Percentiles rank a stretch among this genome's conserved stretches.
Evolutionary conservation across 2,113 vertebrate genomes (phyloP).

Genomic region (Mastomys natalensis): DNA sequence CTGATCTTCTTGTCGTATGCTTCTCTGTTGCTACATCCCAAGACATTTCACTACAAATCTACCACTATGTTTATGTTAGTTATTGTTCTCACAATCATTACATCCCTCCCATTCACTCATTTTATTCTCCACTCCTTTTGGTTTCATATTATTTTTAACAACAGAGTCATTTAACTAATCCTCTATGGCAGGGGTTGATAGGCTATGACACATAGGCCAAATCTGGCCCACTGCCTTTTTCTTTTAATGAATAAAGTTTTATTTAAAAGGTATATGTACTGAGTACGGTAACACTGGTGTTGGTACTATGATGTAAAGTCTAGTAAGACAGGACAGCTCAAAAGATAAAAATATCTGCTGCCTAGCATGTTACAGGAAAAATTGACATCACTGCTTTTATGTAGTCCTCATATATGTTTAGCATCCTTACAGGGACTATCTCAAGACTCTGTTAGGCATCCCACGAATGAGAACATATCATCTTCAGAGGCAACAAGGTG

Average conservation of each 20-base stretch:
- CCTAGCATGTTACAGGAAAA: background rate
- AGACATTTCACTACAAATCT: background rate
- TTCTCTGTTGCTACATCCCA: background rate
- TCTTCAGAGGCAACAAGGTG: background rate
- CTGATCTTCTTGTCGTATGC: background rate
- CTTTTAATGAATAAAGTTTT: constrained; percentile 19
- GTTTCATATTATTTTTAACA: background rate
- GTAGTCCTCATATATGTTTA: background rate
- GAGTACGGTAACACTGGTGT: background rate
- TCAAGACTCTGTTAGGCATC: background rate
- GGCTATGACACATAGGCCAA: background rate
- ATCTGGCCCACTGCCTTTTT: background rate
- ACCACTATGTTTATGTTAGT: background rate
- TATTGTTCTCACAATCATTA: background rate
- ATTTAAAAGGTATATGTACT: background rate
- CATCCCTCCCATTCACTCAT: background rate
- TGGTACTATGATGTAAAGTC: background rate
- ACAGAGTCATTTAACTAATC: background rate
- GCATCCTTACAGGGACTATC: background rate
- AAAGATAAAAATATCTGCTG: background rate
- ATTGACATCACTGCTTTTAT: background rate
- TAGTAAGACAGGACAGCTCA: background rate
- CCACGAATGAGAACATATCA: background rate
- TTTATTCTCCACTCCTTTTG: background rate
- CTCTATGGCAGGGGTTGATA: background rate